These are phyloP conservation scores for Drosophila niveifrons DNA, from an alignment of 2,888 invertebrate genomes.

Conservation along the genomic window DNA sequence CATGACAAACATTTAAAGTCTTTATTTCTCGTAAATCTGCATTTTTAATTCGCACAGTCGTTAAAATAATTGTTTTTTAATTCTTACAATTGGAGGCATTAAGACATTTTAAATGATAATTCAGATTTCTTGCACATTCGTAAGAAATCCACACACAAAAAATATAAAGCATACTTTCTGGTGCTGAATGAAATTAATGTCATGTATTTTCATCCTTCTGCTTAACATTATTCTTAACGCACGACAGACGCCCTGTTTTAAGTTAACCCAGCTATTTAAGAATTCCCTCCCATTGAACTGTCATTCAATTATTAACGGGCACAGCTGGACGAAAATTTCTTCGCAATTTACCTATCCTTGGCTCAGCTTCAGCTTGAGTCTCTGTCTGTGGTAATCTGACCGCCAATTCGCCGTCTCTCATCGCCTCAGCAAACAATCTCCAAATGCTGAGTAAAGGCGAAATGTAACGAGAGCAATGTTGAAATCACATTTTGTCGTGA, in stretches of 20 bases:
- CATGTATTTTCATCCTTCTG: neutral
- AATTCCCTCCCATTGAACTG: constrained; percentile 8
- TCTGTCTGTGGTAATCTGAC: constrained; percentile 2
- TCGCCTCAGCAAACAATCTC: constrained; percentile 60
- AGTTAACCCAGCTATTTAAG: constrained; percentile 7
- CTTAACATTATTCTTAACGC: neutral
- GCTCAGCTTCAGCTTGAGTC: neutral
- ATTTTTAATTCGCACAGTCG: no score
- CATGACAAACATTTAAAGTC: no score
- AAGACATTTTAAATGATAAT: neutral
- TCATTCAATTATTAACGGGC: constrained; percentile 17
- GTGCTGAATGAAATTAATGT: neutral
- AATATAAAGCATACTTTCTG: constrained; percentile 1
- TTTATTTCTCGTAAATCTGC: no score
- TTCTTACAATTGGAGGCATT: no score
- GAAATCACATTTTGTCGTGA: constrained; percentile 66
- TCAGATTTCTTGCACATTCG: no score
- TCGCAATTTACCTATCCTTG: neutral
- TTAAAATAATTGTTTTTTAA: no score
- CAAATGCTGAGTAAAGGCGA: constrained; percentile 70
- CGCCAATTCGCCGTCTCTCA: constrained; percentile 7
- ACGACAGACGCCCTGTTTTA: neutral
- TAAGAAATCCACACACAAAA: no score
- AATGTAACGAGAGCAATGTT: constrained; percentile 50
- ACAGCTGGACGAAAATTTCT: neutral